A percentile compares a stretch with the other conserved stretches of the same genome.
These are phyloP conservation scores for Danio kyathit DNA, from an alignment of 2,797 vertebrate species.

Conservation along the genomic window DNA sequence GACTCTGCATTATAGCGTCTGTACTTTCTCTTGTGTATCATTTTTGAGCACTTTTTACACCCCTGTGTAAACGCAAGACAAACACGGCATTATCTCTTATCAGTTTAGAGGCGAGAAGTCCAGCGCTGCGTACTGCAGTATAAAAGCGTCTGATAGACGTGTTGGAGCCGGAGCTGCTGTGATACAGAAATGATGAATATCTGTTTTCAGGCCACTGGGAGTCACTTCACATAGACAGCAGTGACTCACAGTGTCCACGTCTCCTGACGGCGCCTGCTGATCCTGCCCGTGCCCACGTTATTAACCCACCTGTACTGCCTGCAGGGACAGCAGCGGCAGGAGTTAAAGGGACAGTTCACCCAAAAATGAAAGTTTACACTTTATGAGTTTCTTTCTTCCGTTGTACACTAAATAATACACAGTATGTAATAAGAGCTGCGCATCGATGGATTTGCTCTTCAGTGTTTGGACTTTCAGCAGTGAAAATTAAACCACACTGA, in stretches of 20 bases:
- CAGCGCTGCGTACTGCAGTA: background rate
- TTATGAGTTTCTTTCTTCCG: too few relatives aligned
- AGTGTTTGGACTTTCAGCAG: too few relatives aligned
- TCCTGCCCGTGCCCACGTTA: background rate
- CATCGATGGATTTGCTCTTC: too few relatives aligned
- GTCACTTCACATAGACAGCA: conserved; percentile 49
- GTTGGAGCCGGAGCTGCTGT: conserved; percentile 54
- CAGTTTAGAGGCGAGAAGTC: conserved; percentile 31
- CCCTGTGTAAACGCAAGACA: background rate
- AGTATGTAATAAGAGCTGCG: too few relatives aligned
- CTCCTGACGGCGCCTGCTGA: conserved; percentile 20
- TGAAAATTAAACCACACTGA: too few relatives aligned
- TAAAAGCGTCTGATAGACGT: conserved; percentile 53
- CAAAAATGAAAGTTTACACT: too few relatives aligned
- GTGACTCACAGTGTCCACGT: conserved; percentile 61
- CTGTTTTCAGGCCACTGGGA: conserved; percentile 57
- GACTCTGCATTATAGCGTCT: too few relatives aligned
- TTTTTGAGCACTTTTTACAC: conserved; percentile 2
- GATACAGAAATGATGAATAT: conserved; percentile 61
- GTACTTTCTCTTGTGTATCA: too few relatives aligned
- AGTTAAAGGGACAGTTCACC: background rate
- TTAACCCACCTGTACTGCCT: background rate
- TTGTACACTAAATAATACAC: too few relatives aligned
- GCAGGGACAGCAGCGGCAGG: background rate
- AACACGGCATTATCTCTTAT: conserved; percentile 30